Conservation (phyloP, 2,888 invertebrate species). For the Cryptophagus acutangulus region DNA sequence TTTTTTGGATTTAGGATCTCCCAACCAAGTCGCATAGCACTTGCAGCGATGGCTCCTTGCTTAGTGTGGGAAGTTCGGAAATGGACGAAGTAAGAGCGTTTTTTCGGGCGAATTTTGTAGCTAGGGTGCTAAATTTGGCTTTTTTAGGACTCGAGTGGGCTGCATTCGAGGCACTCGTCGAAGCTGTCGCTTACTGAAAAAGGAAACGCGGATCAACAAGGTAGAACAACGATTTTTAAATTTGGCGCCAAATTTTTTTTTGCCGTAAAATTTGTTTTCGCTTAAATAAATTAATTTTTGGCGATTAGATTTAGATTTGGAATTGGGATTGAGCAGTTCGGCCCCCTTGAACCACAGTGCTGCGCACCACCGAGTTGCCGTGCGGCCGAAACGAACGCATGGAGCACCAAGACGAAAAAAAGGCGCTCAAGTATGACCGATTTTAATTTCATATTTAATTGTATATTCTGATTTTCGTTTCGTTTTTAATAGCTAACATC, state of each 20-base stretch:
- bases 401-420: slow-evolving; percentile 66
- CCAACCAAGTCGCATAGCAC: slow-evolving; percentile 50
- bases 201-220: slow-evolving; percentile 32
- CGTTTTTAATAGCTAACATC: slow-evolving; percentile 52
- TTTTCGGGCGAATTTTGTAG: background rate
- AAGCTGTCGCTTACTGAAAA: slow-evolving; percentile 47
- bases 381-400: slow-evolving; percentile 69
- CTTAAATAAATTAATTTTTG: slow-evolving; percentile 2
- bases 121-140: too few relatives aligned
- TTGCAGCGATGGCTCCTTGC: slow-evolving; percentile 70
- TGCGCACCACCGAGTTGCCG: slow-evolving; percentile 75
- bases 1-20: slow-evolving; percentile 45
- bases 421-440: slow-evolving; percentile 53
- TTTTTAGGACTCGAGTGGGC: slow-evolving; percentile 46
- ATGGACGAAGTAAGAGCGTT: slow-evolving; percentile 61
- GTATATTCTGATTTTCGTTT: slow-evolving; percentile 20
- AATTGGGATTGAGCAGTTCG: slow-evolving; percentile 53
- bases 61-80: slow-evolving; percentile 76
- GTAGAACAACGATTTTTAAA: too few relatives aligned
- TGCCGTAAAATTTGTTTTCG: background rate
- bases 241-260: too few relatives aligned
- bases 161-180: slow-evolving; percentile 47
- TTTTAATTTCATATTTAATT: slow-evolving; percentile 5
- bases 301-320: slow-evolving; percentile 42
- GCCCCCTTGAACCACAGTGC: slow-evolving; percentile 73